Conservation (phyloP, 2,797 vertebrate species). For the Otus scops region DNA sequence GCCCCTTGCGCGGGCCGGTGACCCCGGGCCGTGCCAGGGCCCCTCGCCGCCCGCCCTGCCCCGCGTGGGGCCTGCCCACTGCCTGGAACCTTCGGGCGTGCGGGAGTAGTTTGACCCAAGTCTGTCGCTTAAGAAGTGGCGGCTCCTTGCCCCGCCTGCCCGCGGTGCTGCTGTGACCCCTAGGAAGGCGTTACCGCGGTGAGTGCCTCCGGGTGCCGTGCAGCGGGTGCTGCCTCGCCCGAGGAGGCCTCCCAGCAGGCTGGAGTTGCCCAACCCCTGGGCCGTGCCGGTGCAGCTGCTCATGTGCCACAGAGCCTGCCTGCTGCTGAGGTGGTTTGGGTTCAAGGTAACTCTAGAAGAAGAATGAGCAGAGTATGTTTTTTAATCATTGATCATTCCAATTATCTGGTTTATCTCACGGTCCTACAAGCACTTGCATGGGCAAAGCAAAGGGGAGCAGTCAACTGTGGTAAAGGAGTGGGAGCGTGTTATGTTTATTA, state of each 20-base stretch:
- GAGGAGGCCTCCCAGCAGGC: background rate
- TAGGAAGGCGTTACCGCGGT: rapidly evolving
- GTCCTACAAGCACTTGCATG: rapidly evolving
- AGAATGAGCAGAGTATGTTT: rapidly evolving
- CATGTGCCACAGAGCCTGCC: rapidly evolving
- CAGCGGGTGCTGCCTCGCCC: rapidly evolving
- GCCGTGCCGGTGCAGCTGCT: background rate
- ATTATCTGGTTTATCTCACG: rapidly evolving
- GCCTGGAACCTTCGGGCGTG: background rate
- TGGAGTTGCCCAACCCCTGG: background rate
- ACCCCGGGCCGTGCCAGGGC: background rate
- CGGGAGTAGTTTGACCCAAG: rapidly evolving
- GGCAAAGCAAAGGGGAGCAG: background rate
- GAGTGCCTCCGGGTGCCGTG: background rate
- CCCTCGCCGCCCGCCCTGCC: too few species aligned
- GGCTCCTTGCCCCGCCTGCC: background rate
- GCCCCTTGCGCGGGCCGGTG: background rate
- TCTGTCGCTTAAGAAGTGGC: background rate
- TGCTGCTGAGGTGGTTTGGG: rapidly evolving
- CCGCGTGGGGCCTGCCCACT: background rate
- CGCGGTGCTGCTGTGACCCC: rapidly evolving
- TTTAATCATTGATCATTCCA: rapidly evolving
- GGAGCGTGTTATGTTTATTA: background rate
- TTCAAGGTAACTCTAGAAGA: background rate
- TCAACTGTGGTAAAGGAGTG: too few species aligned